phyloP scores from a whole-genome alignment of 1,140 invertebrate species.

The Drosophila eugracilis region DNA sequence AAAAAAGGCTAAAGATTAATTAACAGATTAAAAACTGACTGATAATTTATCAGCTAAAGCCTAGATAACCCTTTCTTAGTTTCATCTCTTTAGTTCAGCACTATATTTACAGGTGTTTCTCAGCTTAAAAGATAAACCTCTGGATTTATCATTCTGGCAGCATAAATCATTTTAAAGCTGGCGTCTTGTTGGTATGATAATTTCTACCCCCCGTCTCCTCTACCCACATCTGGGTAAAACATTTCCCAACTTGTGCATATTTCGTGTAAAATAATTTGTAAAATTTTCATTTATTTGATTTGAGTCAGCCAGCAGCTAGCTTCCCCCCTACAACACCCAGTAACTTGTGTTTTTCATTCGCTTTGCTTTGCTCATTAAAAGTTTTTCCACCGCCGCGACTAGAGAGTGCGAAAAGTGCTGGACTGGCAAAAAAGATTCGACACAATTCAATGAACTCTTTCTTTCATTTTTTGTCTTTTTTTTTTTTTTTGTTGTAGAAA shows the following conservation, averaged over 20 bases:
- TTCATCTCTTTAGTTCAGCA: background rate
- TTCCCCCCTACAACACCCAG: too few species aligned
- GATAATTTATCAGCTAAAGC: background rate
- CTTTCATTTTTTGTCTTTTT: constrained; percentile 8
- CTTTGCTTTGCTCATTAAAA: constrained; percentile 62
- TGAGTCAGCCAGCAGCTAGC: constrained; percentile 34
- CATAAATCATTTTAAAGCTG: background rate
- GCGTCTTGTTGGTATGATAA: background rate
- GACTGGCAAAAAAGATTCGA: constrained; percentile 4
- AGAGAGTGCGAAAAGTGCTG: constrained; percentile 10
- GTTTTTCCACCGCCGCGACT: constrained; percentile 30
- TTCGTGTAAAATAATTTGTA: constrained; percentile 51
- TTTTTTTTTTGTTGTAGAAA: constrained; percentile 9
- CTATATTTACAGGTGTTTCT: constrained; percentile 8
- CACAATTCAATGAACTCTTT: constrained; percentile 23
- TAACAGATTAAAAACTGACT: background rate
- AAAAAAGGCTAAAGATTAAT: background rate
- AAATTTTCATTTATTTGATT: constrained; percentile 64
- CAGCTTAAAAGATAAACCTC: constrained; percentile 3
- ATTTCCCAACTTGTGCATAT: constrained; percentile 30
- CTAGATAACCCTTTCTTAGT: background rate
- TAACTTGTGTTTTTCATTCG: constrained; percentile 10
- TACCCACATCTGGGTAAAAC: constrained; percentile 1
- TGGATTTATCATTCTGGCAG: constrained; percentile 13
- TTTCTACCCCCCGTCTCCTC: background rate